Conservation (phyloP, 2,888 invertebrate species). For the Drosophila tripunctata region DNA sequence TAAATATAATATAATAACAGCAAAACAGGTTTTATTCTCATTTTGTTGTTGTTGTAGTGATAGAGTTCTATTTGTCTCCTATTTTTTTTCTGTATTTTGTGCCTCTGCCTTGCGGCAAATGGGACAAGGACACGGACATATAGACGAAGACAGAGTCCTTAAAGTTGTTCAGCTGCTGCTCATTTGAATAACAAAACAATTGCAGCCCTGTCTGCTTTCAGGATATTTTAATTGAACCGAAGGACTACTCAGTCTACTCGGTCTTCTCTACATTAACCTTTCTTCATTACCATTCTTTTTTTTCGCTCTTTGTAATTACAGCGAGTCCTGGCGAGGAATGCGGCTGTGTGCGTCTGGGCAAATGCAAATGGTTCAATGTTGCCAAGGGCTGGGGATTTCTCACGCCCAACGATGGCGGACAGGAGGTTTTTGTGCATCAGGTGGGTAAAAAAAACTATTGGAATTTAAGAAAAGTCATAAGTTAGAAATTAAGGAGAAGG, state of each 20-base stretch:
- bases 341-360: constrained; percentile 88
- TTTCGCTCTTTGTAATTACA: constrained; percentile 34
- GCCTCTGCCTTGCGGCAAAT: constrained; percentile 73
- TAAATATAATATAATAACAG: constrained; percentile 26
- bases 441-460: constrained; percentile 86
- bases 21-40: background rate
- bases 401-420: constrained; percentile 94
- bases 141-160: constrained; percentile 38
- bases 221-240: constrained; percentile 50
- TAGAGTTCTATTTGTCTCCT: constrained; percentile 18
- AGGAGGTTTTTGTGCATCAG: constrained; percentile 97
- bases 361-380: constrained; percentile 98
- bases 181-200: constrained; percentile 70
- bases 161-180: constrained; percentile 54
- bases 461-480: no score
- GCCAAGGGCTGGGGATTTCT: constrained; percentile 98
- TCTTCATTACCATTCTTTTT: background rate
- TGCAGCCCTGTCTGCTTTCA: constrained; percentile 38
- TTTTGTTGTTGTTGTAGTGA: constrained; percentile 22
- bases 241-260: background rate
- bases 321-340: constrained; percentile 74
- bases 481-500: no score
- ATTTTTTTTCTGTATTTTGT: constrained; percentile 20
- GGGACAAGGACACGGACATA: constrained; percentile 71
- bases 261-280: background rate